A percentile compares a stretch with the other conserved stretches of the same genome.
Evolutionary conservation across 2,888 invertebrate species (phyloP).

Genomic region (Blastobasis lacticolella): DNA sequence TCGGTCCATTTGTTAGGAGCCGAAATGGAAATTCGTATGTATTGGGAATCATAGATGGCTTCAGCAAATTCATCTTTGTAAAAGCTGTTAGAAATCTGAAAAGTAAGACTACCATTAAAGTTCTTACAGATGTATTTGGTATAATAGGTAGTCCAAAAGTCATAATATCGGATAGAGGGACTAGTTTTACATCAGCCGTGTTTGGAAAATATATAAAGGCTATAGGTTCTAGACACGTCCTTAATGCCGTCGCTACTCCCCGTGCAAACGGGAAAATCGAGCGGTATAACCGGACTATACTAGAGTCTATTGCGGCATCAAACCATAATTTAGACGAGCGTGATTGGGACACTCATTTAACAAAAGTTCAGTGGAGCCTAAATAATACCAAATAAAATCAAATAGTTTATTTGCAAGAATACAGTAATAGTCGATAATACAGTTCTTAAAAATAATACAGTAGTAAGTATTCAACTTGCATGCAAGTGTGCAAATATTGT

Average conservation of each 20-base stretch:
- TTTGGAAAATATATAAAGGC: conserved; percentile 11
- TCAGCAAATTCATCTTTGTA: conserved; percentile 15
- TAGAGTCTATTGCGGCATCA: background rate
- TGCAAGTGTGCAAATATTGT: no score
- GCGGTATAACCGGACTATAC: conserved; percentile 3
- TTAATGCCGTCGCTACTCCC: background rate
- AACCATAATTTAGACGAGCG: background rate
- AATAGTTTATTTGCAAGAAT: no score
- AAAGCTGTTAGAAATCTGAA: conserved; percentile 11
- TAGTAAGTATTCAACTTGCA: no score
- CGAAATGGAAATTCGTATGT: conserved; percentile 8
- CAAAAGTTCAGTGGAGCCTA: conserved; percentile 11
- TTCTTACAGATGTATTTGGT: conserved; percentile 6
- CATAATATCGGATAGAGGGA: background rate
- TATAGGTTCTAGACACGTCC: conserved; percentile 9
- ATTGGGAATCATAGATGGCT: conserved; percentile 11
- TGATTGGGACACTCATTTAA: conserved; percentile 4
- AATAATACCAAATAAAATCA: conserved; percentile 17
- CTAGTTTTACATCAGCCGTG: conserved; percentile 10
- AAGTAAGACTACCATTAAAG: background rate
- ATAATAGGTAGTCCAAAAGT: conserved; percentile 11
- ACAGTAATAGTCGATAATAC: no score
- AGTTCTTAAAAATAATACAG: no score
- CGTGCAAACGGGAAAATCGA: conserved; percentile 6
- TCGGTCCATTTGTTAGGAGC: conserved; percentile 13